Evolutionary conservation across 2,888 invertebrate species (phyloP).

Genomic region (Calameuta filiformis): DNA sequence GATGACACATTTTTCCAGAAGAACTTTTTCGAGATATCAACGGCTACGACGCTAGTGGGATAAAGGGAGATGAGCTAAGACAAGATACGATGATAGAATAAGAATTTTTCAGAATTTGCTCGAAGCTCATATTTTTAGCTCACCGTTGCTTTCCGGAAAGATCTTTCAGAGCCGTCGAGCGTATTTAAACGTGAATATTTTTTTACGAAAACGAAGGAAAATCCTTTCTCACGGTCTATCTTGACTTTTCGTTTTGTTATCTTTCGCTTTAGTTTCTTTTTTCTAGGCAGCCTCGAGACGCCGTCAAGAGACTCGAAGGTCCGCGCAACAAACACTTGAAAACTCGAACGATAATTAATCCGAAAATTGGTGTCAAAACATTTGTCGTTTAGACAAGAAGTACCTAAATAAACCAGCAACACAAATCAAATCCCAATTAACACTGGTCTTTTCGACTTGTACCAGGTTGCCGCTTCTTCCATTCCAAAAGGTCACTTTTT

Average conservation of each 20-base stretch:
- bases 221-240: not conserved
- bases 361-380: not conserved
- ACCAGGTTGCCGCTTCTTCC: not conserved
- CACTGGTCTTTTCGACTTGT: not conserved
- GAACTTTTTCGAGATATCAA: not conserved
- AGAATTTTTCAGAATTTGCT: not conserved
- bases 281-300: not conserved
- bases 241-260: not conserved
- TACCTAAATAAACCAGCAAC: not conserved
- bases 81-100: not conserved
- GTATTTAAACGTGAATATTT: not conserved
- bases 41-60: not conserved
- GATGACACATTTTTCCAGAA: not conserved
- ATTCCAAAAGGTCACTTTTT: conserved; percentile 1
- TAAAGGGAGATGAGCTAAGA: not conserved
- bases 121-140: not conserved
- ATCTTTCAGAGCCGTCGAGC: not conserved
- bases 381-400: not conserved
- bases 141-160: not conserved
- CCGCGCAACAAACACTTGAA: not conserved
- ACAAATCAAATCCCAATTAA: not conserved
- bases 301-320: not conserved
- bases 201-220: not conserved
- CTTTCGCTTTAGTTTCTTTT: not conserved
- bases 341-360: not conserved